Percentiles rank a stretch among this genome's conserved stretches.
phyloP scores from a whole-genome alignment of 2,888 invertebrate species.

The Hydriomena furcata region DNA sequence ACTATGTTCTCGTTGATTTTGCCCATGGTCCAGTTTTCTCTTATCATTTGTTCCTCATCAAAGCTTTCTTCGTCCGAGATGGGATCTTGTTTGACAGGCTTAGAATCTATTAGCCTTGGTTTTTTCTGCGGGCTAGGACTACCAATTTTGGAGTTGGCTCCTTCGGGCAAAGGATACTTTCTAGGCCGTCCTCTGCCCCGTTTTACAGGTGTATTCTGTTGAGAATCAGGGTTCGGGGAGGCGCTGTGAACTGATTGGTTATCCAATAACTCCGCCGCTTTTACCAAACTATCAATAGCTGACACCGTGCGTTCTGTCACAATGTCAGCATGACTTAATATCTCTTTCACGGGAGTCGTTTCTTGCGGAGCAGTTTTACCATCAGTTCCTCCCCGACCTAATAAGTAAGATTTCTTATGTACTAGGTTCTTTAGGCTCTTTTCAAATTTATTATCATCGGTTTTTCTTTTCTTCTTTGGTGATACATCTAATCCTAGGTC shows the following conservation, averaged over 20 bases:
- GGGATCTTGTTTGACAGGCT: constrained; percentile 43
- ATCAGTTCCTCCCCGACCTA: constrained; percentile 53
- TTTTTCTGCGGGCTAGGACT: constrained; percentile 68
- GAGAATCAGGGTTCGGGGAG: constrained; percentile 42
- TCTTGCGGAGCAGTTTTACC: constrained; percentile 47
- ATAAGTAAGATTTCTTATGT: constrained; percentile 72
- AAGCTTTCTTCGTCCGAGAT: constrained; percentile 54
- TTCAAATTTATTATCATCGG: constrained; percentile 61
- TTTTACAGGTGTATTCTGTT: constrained; percentile 62
- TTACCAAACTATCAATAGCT: constrained; percentile 75
- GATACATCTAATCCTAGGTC: constrained; percentile 63
- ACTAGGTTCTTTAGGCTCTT: constrained; percentile 58
- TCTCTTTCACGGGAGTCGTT: constrained; percentile 41
- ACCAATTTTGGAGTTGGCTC: constrained; percentile 45
- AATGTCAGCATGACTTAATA: constrained; percentile 44
- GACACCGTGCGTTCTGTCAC: constrained; percentile 55
- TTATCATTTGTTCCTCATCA: constrained; percentile 58
- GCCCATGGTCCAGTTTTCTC: constrained; percentile 81
- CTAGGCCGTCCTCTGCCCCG: constrained; percentile 75
- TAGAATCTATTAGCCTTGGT: constrained; percentile 60
- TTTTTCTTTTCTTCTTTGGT: constrained; percentile 70
- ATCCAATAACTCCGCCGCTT: constrained; percentile 75
- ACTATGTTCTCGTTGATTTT: constrained; percentile 80
- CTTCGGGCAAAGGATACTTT: constrained; percentile 70
- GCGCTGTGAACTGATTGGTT: constrained; percentile 56